Conservation (phyloP, 2,888 invertebrate genomes). For the Machimus rusticus region DNA sequence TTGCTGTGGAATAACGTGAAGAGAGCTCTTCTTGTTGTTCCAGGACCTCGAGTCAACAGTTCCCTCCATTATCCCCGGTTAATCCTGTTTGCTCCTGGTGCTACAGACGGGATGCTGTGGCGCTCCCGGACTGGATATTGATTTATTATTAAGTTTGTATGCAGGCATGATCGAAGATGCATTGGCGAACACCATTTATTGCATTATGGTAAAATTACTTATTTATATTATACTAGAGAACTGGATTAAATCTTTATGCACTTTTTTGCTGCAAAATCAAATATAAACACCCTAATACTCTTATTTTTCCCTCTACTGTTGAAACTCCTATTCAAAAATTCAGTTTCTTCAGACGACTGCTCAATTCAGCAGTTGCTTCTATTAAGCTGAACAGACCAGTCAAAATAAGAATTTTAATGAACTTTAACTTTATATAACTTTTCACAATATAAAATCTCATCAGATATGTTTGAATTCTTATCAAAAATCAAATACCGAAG, state of each 20-base stretch:
- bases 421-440: no score
- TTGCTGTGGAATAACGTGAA: neutral
- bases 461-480: no score
- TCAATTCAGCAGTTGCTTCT: no score
- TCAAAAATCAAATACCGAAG: no score
- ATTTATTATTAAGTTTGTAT: conserved; percentile 20
- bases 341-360: no score
- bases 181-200: neutral
- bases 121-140: neutral
- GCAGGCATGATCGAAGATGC: neutral
- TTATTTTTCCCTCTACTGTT: no score
- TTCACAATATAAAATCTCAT: no score
- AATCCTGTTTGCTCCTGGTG: neutral
- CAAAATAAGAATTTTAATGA: no score
- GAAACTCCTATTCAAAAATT: no score
- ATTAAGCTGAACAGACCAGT: no score
- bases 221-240: neutral
- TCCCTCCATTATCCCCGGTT: conserved; percentile 11
- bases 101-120: neutral
- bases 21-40: neutral
- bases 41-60: conserved; percentile 2
- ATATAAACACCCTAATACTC: no score
- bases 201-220: neutral
- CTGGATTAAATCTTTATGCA: neutral
- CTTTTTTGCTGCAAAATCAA: neutral